Evolutionary conservation across 2,113 vertebrate genomes (phyloP), one percentile per base, ranked within the genome.

Genomic region (Brachyistius frenatus): DNA sequence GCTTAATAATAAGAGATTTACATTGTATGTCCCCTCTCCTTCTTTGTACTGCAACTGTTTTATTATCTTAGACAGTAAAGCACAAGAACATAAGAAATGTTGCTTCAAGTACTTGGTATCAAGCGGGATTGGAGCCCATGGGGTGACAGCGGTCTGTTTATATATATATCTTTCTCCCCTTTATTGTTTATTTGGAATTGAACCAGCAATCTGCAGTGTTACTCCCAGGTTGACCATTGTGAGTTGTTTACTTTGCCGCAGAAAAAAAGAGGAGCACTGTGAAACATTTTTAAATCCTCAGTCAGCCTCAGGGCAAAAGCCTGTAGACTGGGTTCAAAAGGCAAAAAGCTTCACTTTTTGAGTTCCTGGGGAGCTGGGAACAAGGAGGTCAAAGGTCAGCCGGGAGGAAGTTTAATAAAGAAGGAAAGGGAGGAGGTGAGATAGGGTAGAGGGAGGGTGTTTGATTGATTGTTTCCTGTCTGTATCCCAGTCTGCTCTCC

Each of bases 401-500:
- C 52, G 11, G 81, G 81, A 86, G 91, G 87, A 93, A 89, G 92
- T 92, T 88, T 90, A 89, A 89, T 91, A 89, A 87, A 87, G 85
- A 84, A 64, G 76, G 76, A 86, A 65, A 80, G 67, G 78, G 61
- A 71, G 80, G 23, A 23, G 73, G 70, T 1, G 46, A 55, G 46
- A 64, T 56, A 55, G n/a, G 52, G 41, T 46, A 30, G 13, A 1
- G 47, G 44, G 61, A 35, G 75, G 37, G 53, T 2, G 8, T 67
- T 67, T 90, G 90, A 91, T 88, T 83, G 89, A 92, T 91, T 87
- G 72, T 78, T 93, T 92, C 91, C 91, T 89, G 88, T 92, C 89
- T 72, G 58, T 75, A 60, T 65, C 65, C 62, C 55, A 36, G 60
- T 68, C 66, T 30, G 71, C 58, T 81, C 36, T 64, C 76, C 76